Percentiles rank a stretch among this genome's conserved stretches.
Evolutionary conservation across 2,797 vertebrate species (phyloP).

Genomic region (Bufotes viridis): DNA sequence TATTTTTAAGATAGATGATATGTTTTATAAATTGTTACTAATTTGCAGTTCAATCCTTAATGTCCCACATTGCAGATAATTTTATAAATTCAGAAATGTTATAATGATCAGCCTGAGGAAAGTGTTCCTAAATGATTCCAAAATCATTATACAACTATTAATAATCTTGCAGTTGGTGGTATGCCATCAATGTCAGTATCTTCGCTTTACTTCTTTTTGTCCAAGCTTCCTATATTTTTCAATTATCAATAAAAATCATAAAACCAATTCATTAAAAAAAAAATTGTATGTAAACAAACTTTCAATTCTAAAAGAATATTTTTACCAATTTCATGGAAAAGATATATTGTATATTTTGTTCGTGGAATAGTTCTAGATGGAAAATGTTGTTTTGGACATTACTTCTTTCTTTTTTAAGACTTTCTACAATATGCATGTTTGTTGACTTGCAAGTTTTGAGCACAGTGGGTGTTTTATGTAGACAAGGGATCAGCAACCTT

Average conservation of each 20-base stretch:
- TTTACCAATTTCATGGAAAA: too few species aligned
- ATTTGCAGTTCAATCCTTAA: not conserved
- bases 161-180: not conserved
- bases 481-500: too few species aligned
- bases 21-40: not conserved
- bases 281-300: not conserved
- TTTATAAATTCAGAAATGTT: not conserved
- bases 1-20: not conserved
- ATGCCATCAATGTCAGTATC: not conserved
- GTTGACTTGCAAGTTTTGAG: too few species aligned
- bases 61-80: not conserved
- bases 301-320: too few species aligned
- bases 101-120: not conserved
- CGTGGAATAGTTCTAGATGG: too few species aligned
- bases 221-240: not conserved
- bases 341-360: too few species aligned
- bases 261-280: not conserved
- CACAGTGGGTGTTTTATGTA: too few species aligned
- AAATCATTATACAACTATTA: constrained; percentile 3
- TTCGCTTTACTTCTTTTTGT: not conserved
- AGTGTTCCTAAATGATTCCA: not conserved
- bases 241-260: not conserved
- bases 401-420: too few species aligned
- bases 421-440: too few species aligned
- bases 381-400: too few species aligned